Percentiles rank a stretch among this genome's conserved stretches.
Evolutionary conservation across 2,113 vertebrate genomes (phyloP).

Genomic region (Rousettus leschenaultii): DNA sequence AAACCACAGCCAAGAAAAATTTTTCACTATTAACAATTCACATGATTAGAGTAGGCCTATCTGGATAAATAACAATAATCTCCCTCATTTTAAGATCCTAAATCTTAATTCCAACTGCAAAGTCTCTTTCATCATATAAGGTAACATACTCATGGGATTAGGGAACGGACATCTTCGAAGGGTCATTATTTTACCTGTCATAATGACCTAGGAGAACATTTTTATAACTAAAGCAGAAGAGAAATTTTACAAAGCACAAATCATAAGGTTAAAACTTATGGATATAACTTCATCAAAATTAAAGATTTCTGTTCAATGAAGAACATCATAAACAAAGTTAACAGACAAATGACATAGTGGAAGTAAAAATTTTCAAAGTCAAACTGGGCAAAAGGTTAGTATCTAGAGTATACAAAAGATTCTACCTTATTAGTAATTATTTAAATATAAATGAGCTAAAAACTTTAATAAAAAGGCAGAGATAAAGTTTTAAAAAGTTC

Average conservation of each 20-base stretch:
- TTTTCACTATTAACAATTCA: background rate
- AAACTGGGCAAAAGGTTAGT: background rate
- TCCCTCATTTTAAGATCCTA: background rate
- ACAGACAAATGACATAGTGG: background rate
- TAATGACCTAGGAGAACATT: background rate
- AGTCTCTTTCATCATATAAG: background rate
- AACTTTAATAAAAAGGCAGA: background rate
- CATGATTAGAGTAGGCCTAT: background rate
- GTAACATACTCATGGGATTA: background rate
- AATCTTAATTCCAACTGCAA: background rate
- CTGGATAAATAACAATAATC: no score
- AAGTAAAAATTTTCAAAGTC: background rate
- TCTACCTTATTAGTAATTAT: background rate
- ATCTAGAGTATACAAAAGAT: background rate
- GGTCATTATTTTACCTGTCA: background rate
- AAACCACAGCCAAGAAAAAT: background rate
- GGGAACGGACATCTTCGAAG: background rate
- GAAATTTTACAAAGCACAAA: background rate
- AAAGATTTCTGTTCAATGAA: background rate
- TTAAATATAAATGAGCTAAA: background rate
- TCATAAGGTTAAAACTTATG: background rate
- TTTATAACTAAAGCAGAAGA: background rate
- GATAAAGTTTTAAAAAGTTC: background rate
- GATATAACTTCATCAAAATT: background rate
- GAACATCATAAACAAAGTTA: background rate